Evolutionary conservation across 2,888 invertebrate genomes (phyloP).

Genomic region (Yponomeuta sedellus): DNA sequence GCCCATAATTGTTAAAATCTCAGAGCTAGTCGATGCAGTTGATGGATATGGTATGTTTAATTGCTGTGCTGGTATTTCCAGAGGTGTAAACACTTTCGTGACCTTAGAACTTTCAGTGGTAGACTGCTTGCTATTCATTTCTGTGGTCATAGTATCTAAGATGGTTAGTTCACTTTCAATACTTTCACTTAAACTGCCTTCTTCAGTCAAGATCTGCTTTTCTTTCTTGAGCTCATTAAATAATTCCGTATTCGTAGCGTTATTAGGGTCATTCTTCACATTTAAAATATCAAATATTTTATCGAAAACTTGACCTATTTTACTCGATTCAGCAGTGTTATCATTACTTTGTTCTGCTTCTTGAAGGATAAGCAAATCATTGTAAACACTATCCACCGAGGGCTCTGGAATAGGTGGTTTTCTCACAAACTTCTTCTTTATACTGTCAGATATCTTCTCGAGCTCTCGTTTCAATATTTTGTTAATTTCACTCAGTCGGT

Average conservation of each 20-base stretch:
- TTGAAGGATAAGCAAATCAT: slow-evolving; percentile 40
- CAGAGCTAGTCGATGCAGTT: neutral
- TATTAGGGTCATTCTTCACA: neutral
- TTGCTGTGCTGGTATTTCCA: too few relatives aligned
- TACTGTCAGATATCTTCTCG: slow-evolving; percentile 38
- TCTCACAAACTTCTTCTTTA: slow-evolving; percentile 31
- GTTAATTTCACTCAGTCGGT: slow-evolving; percentile 40
- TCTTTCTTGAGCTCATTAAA: neutral
- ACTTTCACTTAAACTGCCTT: neutral
- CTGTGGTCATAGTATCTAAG: neutral
- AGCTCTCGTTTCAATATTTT: slow-evolving; percentile 40
- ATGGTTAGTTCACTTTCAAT: neutral
- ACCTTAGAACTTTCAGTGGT: too few relatives aligned
- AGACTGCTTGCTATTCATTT: too few relatives aligned
- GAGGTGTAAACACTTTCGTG: too few relatives aligned
- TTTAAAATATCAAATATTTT: slow-evolving; percentile 25
- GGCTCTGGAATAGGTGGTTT: slow-evolving; percentile 28
- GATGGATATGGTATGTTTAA: too few relatives aligned
- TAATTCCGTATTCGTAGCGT: neutral
- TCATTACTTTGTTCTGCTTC: slow-evolving; percentile 35
- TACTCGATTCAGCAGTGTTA: slow-evolving; percentile 35
- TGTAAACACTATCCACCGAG: slow-evolving; percentile 36
- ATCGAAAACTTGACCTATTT: slow-evolving; percentile 40
- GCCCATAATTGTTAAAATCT: neutral
- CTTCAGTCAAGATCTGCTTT: neutral